Evolutionary conservation across 2,888 invertebrate species (phyloP), one percentile per base, ranked within the genome.

Genomic region (Molorchus minor): DNA sequence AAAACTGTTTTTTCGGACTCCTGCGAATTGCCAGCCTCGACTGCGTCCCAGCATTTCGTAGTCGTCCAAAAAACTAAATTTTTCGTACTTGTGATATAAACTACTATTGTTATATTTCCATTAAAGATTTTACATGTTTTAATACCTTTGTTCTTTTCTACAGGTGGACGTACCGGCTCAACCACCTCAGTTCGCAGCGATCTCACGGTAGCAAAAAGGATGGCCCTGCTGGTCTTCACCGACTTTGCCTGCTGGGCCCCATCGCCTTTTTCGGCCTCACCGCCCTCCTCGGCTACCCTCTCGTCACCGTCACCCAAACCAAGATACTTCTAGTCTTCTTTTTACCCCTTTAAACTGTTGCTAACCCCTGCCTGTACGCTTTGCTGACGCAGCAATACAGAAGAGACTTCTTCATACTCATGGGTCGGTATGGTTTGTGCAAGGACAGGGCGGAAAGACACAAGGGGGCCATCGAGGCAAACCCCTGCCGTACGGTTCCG

Each of bases 331-430:
- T 87, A 61, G 88, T 89, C 7, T 88, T 88, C 73, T 87, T 89
- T 77, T 86, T 88, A 72, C 89, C 89, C 0, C 80, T 89, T 64
- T 89, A 89, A 77, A 85, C 87, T 1, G 88, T 87, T 73, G 87
- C 88, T 59, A 89, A 89, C 74, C 89, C 89, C 0, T 88, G 87
- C 73, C 78, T 89, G 29, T 89, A 89, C 75, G 88, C 88, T 3
- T 82, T 88, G 57, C 81, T 88, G 58, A 88, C 88, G 1, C 86
- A 87, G 68, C 87, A 87, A 75, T 87, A 87, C 70, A 80, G 87
- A 55, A 77, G 85, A 36, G 87, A 88, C 72, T 81, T 85, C 61
- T 82, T 84, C 69, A 81, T 83, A 41, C 76, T 86, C 15, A 80
- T 85, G 74, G 82, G 83, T 51, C 77, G 84, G 44, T 83, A 81